phyloP scores from a whole-genome alignment of 2,797 vertebrate species.

The Eutrigla gurnardus region DNA sequence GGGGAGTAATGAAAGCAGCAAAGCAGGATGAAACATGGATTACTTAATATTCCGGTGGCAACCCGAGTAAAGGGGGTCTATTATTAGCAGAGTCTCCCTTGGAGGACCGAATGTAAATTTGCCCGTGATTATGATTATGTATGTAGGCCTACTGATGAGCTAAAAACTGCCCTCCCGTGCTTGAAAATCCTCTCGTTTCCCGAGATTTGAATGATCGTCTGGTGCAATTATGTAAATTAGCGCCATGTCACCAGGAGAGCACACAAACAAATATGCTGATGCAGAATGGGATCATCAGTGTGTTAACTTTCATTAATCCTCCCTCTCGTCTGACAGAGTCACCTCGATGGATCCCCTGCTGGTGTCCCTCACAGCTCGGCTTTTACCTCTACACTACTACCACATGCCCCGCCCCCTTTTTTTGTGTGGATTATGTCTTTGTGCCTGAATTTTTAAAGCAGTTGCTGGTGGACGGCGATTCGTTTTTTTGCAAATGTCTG shows the following conservation, averaged over 20 bases:
- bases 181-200: constrained; percentile 50
- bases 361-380: constrained; percentile 29
- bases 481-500: constrained; percentile 27
- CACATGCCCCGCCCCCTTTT: constrained; percentile 19
- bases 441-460: constrained; percentile 44
- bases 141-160: constrained; percentile 39
- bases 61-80: constrained; percentile 53
- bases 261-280: constrained; percentile 19
- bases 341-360: constrained; percentile 49
- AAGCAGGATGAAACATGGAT: neutral
- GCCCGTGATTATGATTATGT: constrained; percentile 49
- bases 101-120: constrained; percentile 61
- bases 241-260: constrained; percentile 8
- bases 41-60: constrained; percentile 64
- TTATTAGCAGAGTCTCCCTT: constrained; percentile 69
- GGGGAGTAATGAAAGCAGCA: neutral
- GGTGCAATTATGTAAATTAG: constrained; percentile 33
- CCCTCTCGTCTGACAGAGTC: constrained; percentile 57
- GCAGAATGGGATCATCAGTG: neutral
- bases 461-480: neutral
- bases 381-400: constrained; percentile 58
- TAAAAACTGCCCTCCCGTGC: constrained; percentile 36
- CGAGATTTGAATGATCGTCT: constrained; percentile 51
- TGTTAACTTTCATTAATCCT: constrained; percentile 22
- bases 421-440: constrained; percentile 30